Conservation (phyloP, 2,888 invertebrate species). For the Drosophila kanekoi region DNA sequence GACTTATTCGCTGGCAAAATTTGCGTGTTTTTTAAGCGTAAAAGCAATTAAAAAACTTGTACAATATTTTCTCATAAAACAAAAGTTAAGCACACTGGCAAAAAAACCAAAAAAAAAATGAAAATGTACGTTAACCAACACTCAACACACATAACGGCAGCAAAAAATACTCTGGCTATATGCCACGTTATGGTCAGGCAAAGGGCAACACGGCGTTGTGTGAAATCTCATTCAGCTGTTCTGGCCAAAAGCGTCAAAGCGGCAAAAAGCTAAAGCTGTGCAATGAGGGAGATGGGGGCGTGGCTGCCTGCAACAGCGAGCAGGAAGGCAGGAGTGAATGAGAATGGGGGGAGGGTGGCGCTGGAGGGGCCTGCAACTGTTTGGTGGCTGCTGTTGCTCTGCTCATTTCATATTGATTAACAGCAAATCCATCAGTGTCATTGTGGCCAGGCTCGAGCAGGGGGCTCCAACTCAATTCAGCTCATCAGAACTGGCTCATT, state of each 20-base stretch:
- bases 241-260: slow-evolving; percentile 46
- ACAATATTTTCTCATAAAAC: slow-evolving; percentile 74
- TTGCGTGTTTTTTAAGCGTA: slow-evolving; percentile 61
- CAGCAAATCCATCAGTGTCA: slow-evolving; percentile 81
- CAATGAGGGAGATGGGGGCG: neutral
- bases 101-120: slow-evolving; percentile 26
- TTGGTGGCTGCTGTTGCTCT: slow-evolving; percentile 15
- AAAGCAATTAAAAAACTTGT: slow-evolving; percentile 73
- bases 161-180: slow-evolving; percentile 3
- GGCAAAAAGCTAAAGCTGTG: slow-evolving; percentile 34
- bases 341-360: neutral
- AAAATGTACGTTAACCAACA: slow-evolving; percentile 46
- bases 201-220: slow-evolving; percentile 7
- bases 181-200: slow-evolving; percentile 5
- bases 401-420: slow-evolving; percentile 79
- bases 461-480: slow-evolving; percentile 25
- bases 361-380: slow-evolving; percentile 33
- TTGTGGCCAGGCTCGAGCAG: slow-evolving; percentile 38
- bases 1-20: slow-evolving; percentile 32
- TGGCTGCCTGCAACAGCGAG: neutral
- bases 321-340: neutral
- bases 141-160: slow-evolving; percentile 2
- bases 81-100: slow-evolving; percentile 54
- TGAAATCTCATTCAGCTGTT: slow-evolving; percentile 12
- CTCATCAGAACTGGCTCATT: slow-evolving; percentile 65